Evolutionary conservation across 2,888 invertebrate species (phyloP).

Genomic region (Calliphora vomitoria): DNA sequence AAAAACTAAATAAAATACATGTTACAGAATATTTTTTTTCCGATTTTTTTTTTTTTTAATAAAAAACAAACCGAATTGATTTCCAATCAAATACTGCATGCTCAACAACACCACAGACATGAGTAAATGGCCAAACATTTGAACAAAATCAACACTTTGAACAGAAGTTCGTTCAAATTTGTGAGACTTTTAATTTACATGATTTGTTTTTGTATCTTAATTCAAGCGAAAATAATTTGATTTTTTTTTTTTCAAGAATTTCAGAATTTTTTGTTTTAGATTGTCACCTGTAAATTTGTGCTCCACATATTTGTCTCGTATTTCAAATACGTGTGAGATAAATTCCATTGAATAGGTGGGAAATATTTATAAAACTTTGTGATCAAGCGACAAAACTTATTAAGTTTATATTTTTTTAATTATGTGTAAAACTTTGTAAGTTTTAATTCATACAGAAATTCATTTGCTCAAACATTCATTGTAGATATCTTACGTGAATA

Average conservation of each 20-base stretch:
- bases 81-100: conserved; percentile 22
- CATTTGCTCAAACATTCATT: too few relatives aligned
- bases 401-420: not conserved
- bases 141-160: conserved; percentile 32
- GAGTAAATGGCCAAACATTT: not conserved
- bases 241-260: conserved; percentile 20
- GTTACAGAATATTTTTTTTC: too few relatives aligned
- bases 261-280: conserved; percentile 1
- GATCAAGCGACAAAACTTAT: not conserved
- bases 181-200: conserved; percentile 27
- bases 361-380: not conserved
- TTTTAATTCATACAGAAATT: too few relatives aligned
- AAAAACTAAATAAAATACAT: conserved; percentile 33
- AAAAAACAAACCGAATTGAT: conserved; percentile 29
- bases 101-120: conserved; percentile 9
- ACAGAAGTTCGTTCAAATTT: conserved; percentile 53
- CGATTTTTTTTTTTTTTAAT: not conserved
- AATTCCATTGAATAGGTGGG: conserved; percentile 13
- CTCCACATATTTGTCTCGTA: conserved; percentile 69
- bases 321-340: conserved; percentile 57
- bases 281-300: conserved; percentile 66
- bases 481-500: too few relatives aligned
- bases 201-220: conserved; percentile 12
- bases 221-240: conserved; percentile 27
- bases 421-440: not conserved